A percentile compares a stretch with the other conserved stretches of the same genome.
Evolutionary conservation across 1,140 invertebrate species (phyloP).

Genomic region (Rhopalosiphum maidis): DNA sequence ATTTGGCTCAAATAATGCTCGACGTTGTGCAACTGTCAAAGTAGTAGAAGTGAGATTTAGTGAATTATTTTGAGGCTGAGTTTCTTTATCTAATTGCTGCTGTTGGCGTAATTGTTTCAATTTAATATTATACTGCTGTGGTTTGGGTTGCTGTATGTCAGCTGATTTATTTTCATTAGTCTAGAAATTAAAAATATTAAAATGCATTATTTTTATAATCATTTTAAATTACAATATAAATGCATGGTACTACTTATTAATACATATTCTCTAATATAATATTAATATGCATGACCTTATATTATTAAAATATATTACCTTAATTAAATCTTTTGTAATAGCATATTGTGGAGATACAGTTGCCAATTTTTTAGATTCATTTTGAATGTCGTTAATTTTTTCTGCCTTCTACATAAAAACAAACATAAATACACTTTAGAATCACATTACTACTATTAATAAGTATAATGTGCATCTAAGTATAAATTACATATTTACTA

Average conservation of each 20-base stretch:
- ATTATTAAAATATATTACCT: not conserved
- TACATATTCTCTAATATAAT: not conserved
- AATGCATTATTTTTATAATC: not conserved
- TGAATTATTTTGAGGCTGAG: not conserved
- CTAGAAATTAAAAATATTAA: not conserved
- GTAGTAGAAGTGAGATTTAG: not conserved
- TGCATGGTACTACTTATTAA: not conserved
- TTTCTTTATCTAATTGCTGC: too few species aligned
- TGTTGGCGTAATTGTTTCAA: not conserved
- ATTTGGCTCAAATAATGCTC: conserved; percentile 35
- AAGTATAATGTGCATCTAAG: not conserved
- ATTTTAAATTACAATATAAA: not conserved
- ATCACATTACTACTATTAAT: not conserved
- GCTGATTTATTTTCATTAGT: not conserved
- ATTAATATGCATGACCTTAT: not conserved
- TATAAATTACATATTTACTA: not conserved
- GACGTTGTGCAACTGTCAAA: conserved; percentile 31
- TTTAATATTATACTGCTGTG: not conserved
- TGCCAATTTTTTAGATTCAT: not conserved
- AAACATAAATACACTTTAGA: not conserved
- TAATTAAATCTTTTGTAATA: not conserved
- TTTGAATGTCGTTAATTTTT: not conserved
- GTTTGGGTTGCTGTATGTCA: not conserved
- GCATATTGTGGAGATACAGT: not conserved
- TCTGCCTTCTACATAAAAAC: not conserved